Conservation (phyloP, 2,888 invertebrate species). For the Agrochola lota region DNA sequence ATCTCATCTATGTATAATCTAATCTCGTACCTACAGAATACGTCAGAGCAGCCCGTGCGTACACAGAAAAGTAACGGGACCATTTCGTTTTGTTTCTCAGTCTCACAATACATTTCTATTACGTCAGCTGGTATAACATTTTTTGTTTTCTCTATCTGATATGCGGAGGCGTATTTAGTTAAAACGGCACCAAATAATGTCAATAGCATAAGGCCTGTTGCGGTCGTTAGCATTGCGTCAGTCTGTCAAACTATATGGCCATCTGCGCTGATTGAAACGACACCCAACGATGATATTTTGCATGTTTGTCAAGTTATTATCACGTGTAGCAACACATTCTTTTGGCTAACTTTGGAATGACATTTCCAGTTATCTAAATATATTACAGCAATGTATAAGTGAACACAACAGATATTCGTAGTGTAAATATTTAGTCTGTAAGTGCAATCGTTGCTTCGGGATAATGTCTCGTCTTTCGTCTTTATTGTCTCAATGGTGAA, state of each 20-base stretch:
- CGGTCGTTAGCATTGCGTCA: constrained; percentile 73
- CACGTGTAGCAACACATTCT: constrained; percentile 24
- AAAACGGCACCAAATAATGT: constrained; percentile 67
- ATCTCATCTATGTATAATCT: constrained; percentile 31
- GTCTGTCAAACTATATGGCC: constrained; percentile 73
- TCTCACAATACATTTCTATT: constrained; percentile 28
- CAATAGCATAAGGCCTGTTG: constrained; percentile 67
- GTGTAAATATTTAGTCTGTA: constrained; percentile 62
- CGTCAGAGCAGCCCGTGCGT: constrained; percentile 17
- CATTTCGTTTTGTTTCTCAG: constrained; percentile 42
- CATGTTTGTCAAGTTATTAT: constrained; percentile 41
- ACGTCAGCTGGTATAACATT: constrained; percentile 30
- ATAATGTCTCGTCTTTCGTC: constrained; percentile 36
- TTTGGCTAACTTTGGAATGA: constrained; percentile 34
- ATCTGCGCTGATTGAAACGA: constrained; percentile 59
- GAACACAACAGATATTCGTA: constrained; percentile 40
- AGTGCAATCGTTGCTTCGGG: constrained; percentile 45
- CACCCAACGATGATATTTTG: constrained; percentile 57
- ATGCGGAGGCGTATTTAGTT: constrained; percentile 54
- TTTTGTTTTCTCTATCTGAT: constrained; percentile 34
- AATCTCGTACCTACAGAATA: constrained; percentile 17
- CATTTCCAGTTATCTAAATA: constrained; percentile 55
- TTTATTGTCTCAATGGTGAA: constrained; percentile 38
- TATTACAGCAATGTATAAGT: constrained; percentile 46
- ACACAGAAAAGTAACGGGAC: constrained; percentile 41